phyloP scores from a whole-genome alignment of 2,113 vertebrate species.

The Okapia johnstoni region DNA sequence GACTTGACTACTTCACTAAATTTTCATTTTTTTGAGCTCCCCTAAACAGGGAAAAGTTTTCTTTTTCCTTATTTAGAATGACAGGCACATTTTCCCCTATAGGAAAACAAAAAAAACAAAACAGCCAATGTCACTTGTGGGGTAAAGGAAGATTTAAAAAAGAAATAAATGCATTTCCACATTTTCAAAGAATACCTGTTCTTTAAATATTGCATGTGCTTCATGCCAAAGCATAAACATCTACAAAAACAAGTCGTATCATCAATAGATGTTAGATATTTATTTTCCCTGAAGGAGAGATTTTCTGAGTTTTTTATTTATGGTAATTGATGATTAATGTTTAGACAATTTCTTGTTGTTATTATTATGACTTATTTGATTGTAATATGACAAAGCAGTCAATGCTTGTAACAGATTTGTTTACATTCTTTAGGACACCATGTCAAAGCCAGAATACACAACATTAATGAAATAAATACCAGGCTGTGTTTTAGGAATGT shows the following conservation, averaged over 20 bases:
- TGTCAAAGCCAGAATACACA: neutral
- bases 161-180: neutral
- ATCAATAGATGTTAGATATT: neutral
- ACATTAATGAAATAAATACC: neutral
- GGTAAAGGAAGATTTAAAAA: neutral
- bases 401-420: neutral
- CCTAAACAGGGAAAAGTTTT: neutral
- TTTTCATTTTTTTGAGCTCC: neutral
- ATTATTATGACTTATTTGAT: neutral
- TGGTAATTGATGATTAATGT: neutral
- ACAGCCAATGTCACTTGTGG: neutral
- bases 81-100: neutral
- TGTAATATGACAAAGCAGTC: neutral
- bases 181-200: neutral
- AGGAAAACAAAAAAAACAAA: neutral
- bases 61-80: constrained; percentile 4
- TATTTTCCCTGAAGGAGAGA: neutral
- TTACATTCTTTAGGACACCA: neutral
- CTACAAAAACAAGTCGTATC: neutral
- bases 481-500: neutral
- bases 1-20: neutral
- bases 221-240: neutral
- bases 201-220: neutral
- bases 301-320: neutral
- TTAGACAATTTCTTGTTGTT: neutral